phyloP scores from a whole-genome alignment of 53 echinoderm and acorn worm genomes.

The Echinarachnius parma region DNA sequence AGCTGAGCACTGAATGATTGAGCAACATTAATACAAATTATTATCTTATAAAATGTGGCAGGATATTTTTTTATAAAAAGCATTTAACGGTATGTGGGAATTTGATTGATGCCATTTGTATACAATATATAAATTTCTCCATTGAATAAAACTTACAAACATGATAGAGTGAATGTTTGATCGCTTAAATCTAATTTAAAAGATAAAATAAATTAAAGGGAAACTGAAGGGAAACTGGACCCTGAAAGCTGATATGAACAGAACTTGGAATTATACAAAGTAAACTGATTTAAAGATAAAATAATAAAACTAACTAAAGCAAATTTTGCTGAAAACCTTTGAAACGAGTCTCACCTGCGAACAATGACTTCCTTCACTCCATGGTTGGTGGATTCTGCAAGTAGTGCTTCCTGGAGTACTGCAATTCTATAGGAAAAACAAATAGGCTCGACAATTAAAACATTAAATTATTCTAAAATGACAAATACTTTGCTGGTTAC shows the following conservation, averaged over 20 bases:
- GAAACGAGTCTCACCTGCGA: conserved; percentile 46
- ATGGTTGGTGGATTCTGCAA: conserved; percentile 51
- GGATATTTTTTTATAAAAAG: too few species aligned
- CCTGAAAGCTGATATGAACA: too few species aligned
- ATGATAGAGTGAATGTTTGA: background rate
- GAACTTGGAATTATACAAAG: too few species aligned
- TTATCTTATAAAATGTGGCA: too few species aligned
- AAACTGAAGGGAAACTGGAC: background rate
- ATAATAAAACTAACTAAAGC: background rate
- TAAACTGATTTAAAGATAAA: too few species aligned
- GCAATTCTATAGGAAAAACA: conserved; percentile 50
- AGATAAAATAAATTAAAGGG: background rate
- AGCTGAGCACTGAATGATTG: conserved; percentile 62
- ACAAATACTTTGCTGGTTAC: too few species aligned
- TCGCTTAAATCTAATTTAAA: background rate
- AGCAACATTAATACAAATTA: background rate
- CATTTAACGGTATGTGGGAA: too few species aligned
- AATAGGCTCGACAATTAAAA: background rate
- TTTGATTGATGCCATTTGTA: too few species aligned
- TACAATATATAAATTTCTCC: too few species aligned
- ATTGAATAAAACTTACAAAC: background rate
- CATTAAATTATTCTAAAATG: too few species aligned
- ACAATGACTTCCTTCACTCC: conserved; percentile 65
- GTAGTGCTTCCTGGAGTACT: conserved; percentile 60
- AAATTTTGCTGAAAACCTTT: background rate